phyloP scores from a whole-genome alignment of 1,140 invertebrate species.

The Chymomyza costata region DNA sequence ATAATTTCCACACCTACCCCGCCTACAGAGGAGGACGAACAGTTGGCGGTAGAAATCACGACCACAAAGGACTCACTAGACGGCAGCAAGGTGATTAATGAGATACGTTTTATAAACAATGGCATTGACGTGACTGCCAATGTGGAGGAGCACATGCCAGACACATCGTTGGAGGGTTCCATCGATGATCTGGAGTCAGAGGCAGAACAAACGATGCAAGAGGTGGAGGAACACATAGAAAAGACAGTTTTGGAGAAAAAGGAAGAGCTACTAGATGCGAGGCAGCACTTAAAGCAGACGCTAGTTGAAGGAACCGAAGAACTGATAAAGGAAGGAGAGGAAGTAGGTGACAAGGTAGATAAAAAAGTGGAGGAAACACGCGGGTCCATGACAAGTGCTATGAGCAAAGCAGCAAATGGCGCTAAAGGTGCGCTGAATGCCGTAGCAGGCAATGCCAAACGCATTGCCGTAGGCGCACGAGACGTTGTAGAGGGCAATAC shows the following conservation, averaged over 20 bases:
- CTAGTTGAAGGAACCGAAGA: background rate
- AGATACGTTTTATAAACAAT: slow-evolving; percentile 72
- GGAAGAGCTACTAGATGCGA: too few species aligned
- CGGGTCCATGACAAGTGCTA: background rate
- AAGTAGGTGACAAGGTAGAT: background rate
- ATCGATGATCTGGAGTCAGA: slow-evolving; percentile 54
- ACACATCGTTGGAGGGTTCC: slow-evolving; percentile 40
- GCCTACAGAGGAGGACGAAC: slow-evolving; percentile 67
- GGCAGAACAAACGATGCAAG: slow-evolving; percentile 41
- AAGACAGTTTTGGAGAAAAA: slow-evolving; percentile 27
- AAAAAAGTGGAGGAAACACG: background rate
- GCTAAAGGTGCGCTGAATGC: slow-evolving; percentile 12
- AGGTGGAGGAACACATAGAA: slow-evolving; percentile 44
- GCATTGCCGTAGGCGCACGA: slow-evolving; percentile 16
- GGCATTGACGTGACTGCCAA: slow-evolving; percentile 71
- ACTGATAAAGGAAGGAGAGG: background rate
- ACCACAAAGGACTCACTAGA: slow-evolving; percentile 58
- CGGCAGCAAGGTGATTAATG: slow-evolving; percentile 61
- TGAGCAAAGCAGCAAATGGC: background rate
- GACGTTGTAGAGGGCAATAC: slow-evolving; percentile 18
- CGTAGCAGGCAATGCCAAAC: slow-evolving; percentile 27
- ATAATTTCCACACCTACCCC: slow-evolving; percentile 49
- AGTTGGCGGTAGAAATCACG: slow-evolving; percentile 63
- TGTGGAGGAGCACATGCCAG: slow-evolving; percentile 52
- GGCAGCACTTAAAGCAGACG: background rate